A percentile compares a stretch with the other conserved stretches of the same genome.
Evolutionary conservation across 2,797 vertebrate genomes (phyloP).

Genomic region (Acridotheres tristis): DNA sequence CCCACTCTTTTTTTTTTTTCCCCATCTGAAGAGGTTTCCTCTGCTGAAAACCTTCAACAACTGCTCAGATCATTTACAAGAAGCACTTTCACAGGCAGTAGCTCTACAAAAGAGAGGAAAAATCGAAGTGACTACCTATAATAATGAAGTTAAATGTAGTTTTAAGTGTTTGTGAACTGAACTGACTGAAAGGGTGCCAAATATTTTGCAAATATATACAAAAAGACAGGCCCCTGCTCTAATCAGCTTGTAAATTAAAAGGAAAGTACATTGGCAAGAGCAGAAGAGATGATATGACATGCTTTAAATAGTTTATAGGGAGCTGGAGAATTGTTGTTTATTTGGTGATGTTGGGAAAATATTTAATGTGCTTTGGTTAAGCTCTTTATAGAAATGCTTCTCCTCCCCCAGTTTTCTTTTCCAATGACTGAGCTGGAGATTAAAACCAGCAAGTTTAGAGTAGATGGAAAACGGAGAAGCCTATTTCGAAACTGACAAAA

Average conservation of each 20-base stretch:
- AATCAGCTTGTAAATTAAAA: slow-evolving; percentile 56
- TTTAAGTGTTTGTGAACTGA: slow-evolving; percentile 30
- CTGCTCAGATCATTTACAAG: neutral
- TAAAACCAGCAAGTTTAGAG: slow-evolving; percentile 49
- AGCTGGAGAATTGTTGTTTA: slow-evolving; percentile 67
- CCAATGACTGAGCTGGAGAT: slow-evolving; percentile 55
- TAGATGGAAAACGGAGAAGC: slow-evolving; percentile 36
- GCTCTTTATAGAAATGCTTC: slow-evolving; percentile 58
- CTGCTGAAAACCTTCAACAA: neutral
- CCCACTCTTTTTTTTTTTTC: too few species aligned
- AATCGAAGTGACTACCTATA: slow-evolving; percentile 6
- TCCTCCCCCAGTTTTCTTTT: slow-evolving; percentile 46
- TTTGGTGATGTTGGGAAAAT: slow-evolving; percentile 73
- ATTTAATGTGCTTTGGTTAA: slow-evolving; percentile 58
- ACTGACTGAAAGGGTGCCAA: slow-evolving; percentile 42
- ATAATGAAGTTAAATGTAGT: slow-evolving; percentile 10
- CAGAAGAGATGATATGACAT: slow-evolving; percentile 56
- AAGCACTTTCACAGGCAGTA: neutral
- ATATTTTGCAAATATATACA: slow-evolving; percentile 54
- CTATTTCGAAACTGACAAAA: slow-evolving; percentile 61
- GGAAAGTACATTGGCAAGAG: slow-evolving; percentile 62
- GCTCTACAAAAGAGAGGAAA: slow-evolving; percentile 1
- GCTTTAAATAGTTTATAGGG: slow-evolving; percentile 70
- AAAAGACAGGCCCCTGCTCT: slow-evolving; percentile 42
- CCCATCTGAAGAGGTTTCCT: neutral